Evolutionary conservation across 1,140 invertebrate species (phyloP).

Genomic region (Xylocopa sonorina): DNA sequence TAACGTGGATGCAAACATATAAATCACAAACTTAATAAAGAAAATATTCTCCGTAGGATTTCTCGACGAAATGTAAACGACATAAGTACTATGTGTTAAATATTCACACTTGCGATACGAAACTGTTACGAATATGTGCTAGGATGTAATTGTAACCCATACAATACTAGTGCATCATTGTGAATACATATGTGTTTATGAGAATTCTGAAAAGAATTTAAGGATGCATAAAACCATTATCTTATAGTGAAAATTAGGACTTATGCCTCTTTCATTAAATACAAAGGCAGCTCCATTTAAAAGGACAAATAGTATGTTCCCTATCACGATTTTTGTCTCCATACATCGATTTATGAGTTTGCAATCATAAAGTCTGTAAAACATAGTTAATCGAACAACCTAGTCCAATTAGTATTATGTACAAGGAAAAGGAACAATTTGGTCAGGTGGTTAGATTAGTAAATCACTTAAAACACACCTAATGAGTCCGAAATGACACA

Average conservation of each 20-base stretch:
- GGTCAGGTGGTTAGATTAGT: slow-evolving; percentile 61
- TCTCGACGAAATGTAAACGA: slow-evolving; percentile 47
- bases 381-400: slow-evolving; percentile 51
- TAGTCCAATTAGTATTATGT: slow-evolving; percentile 62
- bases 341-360: slow-evolving; percentile 30
- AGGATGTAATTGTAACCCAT: slow-evolving; percentile 34
- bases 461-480: slow-evolving; percentile 66
- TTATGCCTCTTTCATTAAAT: slow-evolving; percentile 61
- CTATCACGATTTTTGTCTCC: slow-evolving; percentile 43
- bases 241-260: slow-evolving; percentile 53
- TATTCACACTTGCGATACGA: slow-evolving; percentile 28
- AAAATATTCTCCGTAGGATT: slow-evolving; percentile 37
- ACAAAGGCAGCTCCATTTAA: slow-evolving; percentile 39
- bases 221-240: slow-evolving; percentile 29
- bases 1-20: slow-evolving; percentile 17
- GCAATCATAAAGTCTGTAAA: slow-evolving; percentile 52
- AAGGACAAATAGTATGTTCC: slow-evolving; percentile 7
- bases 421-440: slow-evolving; percentile 67
- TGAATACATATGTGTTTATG: slow-evolving; percentile 15
- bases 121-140: slow-evolving; percentile 35
- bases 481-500: slow-evolving; percentile 58
- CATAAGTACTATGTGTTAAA: slow-evolving; percentile 59
- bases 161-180: slow-evolving; percentile 29
- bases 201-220: slow-evolving; percentile 34
- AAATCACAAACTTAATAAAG: slow-evolving; percentile 35